Conservation (phyloP, 1,140 invertebrate genomes). For the Musca vetustissima region DNA sequence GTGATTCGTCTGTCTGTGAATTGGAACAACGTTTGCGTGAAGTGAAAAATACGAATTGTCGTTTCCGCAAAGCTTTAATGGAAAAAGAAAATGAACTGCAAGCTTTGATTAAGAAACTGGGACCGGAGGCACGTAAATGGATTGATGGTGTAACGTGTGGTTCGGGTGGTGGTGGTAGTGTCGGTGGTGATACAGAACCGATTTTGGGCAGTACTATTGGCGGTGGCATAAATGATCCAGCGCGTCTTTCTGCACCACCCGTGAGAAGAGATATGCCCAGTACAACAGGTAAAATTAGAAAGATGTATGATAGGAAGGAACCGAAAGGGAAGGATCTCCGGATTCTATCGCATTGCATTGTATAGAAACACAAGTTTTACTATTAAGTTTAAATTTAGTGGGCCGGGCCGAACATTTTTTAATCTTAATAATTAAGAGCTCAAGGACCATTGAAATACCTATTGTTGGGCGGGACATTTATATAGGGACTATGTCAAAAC, state of each 20-base stretch:
- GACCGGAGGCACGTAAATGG: conserved; percentile 53
- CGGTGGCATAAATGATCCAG: conserved; percentile 36
- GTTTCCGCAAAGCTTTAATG: conserved; percentile 74
- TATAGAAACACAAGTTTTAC: too few species aligned
- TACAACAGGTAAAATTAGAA: conserved; percentile 49
- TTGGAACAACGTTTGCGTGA: conserved; percentile 78
- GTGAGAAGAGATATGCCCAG: conserved; percentile 53
- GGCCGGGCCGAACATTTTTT: too few species aligned
- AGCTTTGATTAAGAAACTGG: conserved; percentile 53
- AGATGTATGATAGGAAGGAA: too few species aligned
- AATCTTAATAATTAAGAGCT: too few species aligned
- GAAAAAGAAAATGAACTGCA: conserved; percentile 81
- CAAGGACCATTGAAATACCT: too few species aligned
- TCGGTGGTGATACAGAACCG: conserved; percentile 45
- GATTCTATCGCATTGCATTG: too few species aligned
- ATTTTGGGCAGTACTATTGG: conserved; percentile 37
- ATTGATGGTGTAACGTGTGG: conserved; percentile 51
- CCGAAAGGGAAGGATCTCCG: too few species aligned
- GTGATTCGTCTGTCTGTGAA: conserved; percentile 71
- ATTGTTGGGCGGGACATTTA: too few species aligned
- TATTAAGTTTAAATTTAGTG: too few species aligned
- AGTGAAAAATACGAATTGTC: conserved; percentile 74
- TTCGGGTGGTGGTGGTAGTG: conserved; percentile 34
- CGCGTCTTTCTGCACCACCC: conserved; percentile 46
- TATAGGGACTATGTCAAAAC: too few species aligned